phyloP scores from a whole-genome alignment of 2,888 invertebrate species.

The Spialia ferax region DNA sequence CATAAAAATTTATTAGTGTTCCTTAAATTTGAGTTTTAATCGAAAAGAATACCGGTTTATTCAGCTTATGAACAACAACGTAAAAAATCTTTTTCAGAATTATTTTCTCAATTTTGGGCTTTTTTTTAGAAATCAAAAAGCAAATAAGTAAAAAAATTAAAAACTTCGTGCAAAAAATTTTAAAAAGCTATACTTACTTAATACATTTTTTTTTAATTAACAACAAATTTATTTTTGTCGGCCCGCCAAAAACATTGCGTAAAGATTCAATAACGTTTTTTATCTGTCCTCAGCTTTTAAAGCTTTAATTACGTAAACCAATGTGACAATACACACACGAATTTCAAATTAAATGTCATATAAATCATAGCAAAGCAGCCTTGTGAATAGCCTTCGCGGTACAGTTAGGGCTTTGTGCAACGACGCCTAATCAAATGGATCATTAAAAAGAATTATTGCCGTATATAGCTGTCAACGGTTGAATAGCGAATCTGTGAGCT shows the following conservation, averaged over 20 bases:
- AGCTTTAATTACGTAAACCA: constrained; percentile 35
- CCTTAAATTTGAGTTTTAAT: not conserved
- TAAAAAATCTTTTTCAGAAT: too few relatives aligned
- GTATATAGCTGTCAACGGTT: constrained; percentile 74
- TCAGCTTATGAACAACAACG: too few relatives aligned
- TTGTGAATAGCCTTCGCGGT: constrained; percentile 73
- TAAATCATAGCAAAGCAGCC: constrained; percentile 80
- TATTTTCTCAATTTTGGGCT: too few relatives aligned
- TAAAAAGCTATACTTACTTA: too few relatives aligned
- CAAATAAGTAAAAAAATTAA: too few relatives aligned
- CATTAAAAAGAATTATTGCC: constrained; percentile 83
- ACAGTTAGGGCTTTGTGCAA: constrained; percentile 69
- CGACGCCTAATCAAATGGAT: constrained; percentile 76
- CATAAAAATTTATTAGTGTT: not conserved
- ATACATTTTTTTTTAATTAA: too few relatives aligned
- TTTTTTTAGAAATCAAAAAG: too few relatives aligned
- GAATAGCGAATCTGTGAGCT: constrained; percentile 72
- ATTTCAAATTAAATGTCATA: constrained; percentile 75
- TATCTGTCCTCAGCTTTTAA: constrained; percentile 16
- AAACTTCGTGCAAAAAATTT: too few relatives aligned
- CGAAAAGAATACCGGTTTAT: not conserved
- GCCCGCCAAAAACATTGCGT: not conserved
- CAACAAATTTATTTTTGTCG: not conserved
- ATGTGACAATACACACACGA: constrained; percentile 60
- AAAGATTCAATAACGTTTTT: constrained; percentile 10